phyloP scores from a whole-genome alignment of 2,113 vertebrate species.

The Chionis minor region DNA sequence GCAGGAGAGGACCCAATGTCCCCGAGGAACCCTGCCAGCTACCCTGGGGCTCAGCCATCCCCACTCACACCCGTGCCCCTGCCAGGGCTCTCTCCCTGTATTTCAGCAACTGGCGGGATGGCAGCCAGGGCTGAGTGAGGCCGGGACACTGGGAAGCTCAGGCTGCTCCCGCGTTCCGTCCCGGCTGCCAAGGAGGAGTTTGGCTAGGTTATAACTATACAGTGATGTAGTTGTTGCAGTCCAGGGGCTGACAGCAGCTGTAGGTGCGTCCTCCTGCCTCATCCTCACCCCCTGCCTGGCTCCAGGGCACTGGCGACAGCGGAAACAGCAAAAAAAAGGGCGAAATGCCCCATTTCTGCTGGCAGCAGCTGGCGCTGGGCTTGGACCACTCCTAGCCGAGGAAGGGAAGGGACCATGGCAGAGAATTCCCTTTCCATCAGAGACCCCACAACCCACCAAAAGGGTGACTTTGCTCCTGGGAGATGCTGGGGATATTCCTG shows the following conservation, averaged over 20 bases:
- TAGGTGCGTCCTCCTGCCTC: neutral
- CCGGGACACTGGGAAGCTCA: neutral
- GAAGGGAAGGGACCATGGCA: accelerated
- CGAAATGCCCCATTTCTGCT: neutral
- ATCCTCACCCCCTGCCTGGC: neutral
- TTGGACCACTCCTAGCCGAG: neutral
- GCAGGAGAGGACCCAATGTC: neutral
- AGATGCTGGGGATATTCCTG: neutral
- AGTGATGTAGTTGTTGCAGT: neutral
- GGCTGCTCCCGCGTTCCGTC: accelerated
- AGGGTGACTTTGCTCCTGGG: neutral
- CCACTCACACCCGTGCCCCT: accelerated
- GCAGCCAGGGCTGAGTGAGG: neutral
- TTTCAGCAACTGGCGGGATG: accelerated
- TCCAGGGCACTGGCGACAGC: neutral
- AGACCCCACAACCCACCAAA: accelerated
- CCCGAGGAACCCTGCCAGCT: neutral
- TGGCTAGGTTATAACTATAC: accelerated
- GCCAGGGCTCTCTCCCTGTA: neutral
- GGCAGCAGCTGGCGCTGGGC: neutral
- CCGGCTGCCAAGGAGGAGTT: neutral
- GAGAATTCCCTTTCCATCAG: neutral
- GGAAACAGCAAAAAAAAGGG: too few species aligned
- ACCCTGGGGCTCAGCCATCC: neutral
- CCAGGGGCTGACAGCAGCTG: neutral